Evolutionary conservation across 2,797 vertebrate genomes (phyloP).

Genomic region (Kryptolebias ocellatus): DNA sequence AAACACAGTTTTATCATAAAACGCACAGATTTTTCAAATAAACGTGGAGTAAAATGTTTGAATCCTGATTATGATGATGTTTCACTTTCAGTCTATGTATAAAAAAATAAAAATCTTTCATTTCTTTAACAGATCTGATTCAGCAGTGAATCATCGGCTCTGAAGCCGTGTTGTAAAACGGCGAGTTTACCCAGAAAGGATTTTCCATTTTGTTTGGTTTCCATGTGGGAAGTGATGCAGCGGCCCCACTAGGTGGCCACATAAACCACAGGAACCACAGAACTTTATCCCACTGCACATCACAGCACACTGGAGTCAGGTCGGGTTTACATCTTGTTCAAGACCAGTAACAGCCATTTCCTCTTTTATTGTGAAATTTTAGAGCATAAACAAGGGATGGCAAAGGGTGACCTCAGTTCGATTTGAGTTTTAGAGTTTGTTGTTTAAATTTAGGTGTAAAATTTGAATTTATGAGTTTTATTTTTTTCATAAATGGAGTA

Average conservation of each 20-base stretch:
- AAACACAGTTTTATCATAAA: too few species aligned
- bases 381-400: too few species aligned
- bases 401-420: too few species aligned
- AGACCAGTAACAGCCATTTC: too few species aligned
- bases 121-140: not conserved
- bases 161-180: not conserved
- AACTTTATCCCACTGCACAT: not conserved
- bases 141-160: not conserved
- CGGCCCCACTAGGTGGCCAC: conserved; percentile 86
- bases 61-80: not conserved
- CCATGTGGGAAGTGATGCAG: conserved; percentile 53
- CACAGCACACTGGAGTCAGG: not conserved
- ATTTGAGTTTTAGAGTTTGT: too few species aligned
- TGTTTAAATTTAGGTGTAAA: too few species aligned
- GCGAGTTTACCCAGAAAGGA: not conserved
- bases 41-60: not conserved
- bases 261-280: conserved; percentile 71
- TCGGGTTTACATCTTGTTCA: not conserved
- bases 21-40: too few species aligned
- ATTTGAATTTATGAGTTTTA: too few species aligned
- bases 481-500: too few species aligned
- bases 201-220: conserved; percentile 28
- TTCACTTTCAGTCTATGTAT: conserved; percentile 8
- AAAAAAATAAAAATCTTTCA: not conserved
- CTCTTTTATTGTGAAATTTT: too few species aligned